phyloP scores from a whole-genome alignment of 2,113 vertebrate species.

The Ptilorrhoa leucosticta region DNA sequence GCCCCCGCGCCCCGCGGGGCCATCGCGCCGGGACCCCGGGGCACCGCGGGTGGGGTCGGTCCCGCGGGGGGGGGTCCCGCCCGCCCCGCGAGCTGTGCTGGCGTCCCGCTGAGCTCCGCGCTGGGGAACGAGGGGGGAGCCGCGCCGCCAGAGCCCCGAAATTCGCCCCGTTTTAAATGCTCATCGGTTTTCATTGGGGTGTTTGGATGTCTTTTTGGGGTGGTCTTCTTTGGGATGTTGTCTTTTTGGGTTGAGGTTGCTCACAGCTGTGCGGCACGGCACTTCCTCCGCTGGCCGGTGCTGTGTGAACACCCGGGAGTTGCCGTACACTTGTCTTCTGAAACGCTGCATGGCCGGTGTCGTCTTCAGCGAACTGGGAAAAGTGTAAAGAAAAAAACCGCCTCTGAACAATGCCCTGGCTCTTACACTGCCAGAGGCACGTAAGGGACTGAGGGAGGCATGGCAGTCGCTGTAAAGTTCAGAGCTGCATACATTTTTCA shows the following conservation, averaged over 20 bases:
- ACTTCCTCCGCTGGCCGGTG: fast-evolving
- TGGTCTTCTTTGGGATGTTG: neutral
- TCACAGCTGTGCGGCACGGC: neutral
- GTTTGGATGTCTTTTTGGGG: neutral
- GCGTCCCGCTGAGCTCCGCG: neutral
- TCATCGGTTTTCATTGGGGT: neutral
- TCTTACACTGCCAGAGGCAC: neutral
- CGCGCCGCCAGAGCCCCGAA: too few species aligned
- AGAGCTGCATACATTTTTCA: neutral
- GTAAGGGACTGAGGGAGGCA: neutral
- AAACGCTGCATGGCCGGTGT: neutral
- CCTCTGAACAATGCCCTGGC: neutral
- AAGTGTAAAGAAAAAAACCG: neutral
- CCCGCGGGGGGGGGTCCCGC: neutral
- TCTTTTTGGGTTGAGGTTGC: neutral
- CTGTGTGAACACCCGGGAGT: fast-evolving
- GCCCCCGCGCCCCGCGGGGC: neutral
- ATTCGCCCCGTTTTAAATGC: too few species aligned
- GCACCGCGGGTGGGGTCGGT: neutral
- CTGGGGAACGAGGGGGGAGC: fast-evolving
- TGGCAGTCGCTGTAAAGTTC: neutral
- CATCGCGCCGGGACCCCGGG: neutral
- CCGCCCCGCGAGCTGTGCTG: neutral
- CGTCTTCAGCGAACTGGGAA: neutral
- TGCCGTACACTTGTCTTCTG: fast-evolving